Evolutionary conservation across 2,113 vertebrate genomes (phyloP).

Genomic region (Myocastor coypus): DNA sequence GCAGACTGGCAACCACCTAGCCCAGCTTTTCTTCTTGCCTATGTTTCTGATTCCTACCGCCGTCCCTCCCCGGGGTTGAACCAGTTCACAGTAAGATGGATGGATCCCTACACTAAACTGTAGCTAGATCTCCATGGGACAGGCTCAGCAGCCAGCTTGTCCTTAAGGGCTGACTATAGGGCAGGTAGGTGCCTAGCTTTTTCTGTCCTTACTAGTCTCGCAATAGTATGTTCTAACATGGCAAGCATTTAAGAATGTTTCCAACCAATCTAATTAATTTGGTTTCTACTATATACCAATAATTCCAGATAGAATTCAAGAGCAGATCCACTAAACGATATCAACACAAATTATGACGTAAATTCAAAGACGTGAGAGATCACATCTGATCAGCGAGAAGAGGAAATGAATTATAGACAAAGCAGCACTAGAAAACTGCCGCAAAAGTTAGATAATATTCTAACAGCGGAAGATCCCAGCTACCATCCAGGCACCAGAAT

Average conservation of each 20-base stretch:
- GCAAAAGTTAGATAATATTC: neutral
- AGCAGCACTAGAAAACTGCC: neutral
- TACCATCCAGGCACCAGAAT: neutral
- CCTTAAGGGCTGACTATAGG: neutral
- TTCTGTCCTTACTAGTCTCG: neutral
- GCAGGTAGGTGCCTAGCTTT: neutral
- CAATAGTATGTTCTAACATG: neutral
- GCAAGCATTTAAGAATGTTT: constrained; percentile 34
- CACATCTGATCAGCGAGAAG: constrained; percentile 18
- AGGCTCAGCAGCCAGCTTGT: neutral
- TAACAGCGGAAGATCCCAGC: neutral
- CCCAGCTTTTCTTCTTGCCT: no score
- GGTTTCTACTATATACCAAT: constrained; percentile 19
- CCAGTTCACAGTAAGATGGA: no score
- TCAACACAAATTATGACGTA: constrained; percentile 54
- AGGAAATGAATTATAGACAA: constrained; percentile 44
- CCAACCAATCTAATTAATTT: constrained; percentile 28
- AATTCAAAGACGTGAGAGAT: constrained; percentile 22
- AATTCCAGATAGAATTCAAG: constrained; percentile 43
- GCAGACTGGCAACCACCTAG: no score
- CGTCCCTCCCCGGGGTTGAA: no score
- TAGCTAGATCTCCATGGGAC: neutral
- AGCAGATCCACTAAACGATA: neutral
- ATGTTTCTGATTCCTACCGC: no score
- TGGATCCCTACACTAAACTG: constrained; percentile 22